These are phyloP conservation scores for Carlito syrichta DNA, from an alignment of 2,113 vertebrate genomes.

Conservation along the genomic window DNA sequence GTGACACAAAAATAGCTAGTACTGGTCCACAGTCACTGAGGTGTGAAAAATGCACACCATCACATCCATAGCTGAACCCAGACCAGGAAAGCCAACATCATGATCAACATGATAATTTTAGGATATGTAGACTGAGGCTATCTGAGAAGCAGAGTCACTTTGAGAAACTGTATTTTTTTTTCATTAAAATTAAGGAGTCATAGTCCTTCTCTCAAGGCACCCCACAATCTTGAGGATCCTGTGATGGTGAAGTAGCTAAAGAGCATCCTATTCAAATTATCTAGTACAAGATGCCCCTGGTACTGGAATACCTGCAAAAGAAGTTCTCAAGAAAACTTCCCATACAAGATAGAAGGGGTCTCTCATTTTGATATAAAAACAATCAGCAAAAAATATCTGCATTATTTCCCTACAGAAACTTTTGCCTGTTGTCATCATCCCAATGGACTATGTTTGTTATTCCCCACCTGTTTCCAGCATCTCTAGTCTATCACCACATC, in stretches of 20 bases:
- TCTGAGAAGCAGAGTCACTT: neutral
- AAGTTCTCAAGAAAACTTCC: neutral
- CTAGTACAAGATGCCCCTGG: neutral
- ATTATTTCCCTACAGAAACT: neutral
- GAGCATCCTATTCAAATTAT: neutral
- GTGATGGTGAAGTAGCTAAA: neutral
- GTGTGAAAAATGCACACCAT: neutral
- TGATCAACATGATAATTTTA: neutral
- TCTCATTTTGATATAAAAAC: conserved; percentile 13
- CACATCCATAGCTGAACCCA: neutral
- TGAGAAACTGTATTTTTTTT: neutral
- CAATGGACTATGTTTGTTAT: neutral
- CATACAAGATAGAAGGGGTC: neutral
- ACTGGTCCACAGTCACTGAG: neutral
- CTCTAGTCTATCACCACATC: neutral
- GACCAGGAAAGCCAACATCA: neutral
- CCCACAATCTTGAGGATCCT: neutral
- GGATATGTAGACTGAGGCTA: neutral
- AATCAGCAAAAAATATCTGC: neutral
- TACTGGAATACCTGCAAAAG: neutral
- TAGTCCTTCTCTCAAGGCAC: neutral
- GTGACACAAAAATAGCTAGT: neutral
- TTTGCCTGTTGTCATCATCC: neutral
- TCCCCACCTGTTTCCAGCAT: neutral
- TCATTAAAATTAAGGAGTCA: neutral